Evolutionary conservation across 1,140 invertebrate genomes (phyloP), one percentile per base, ranked within the genome.

Genomic region (Parapsyche elsis): DNA sequence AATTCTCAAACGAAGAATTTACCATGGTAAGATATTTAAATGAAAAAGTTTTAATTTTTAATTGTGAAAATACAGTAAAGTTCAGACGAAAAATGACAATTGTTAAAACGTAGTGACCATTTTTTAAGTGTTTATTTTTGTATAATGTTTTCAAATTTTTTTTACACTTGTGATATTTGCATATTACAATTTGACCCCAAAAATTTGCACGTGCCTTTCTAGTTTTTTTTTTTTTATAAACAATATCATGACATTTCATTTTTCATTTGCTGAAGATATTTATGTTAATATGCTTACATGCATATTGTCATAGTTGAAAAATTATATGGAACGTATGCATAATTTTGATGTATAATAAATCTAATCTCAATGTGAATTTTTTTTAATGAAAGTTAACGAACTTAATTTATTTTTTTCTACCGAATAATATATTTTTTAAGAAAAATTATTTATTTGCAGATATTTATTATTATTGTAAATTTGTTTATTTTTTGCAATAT

Each of bases 401-500:
- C 59, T 64, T 77, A 77, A 77, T 53, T 77, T 77, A 77, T 77
- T 77, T 77, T 38, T 77, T 77, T 77, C 21, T 77, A 64, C 53
- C n/a, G 14, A 57, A 61, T 77, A 77, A 77, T 77, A 77, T 77
- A 77, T 77, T 77, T 53, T 73, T 21, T 77, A 77, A 64, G 57
- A 77, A 64, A 64, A 38, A 44, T 77, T 77, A 77, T 77, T 77
- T 77, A 77, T 77, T 75, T 77, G 75, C 75, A 64, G 45, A 19
- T 67, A 67, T 75, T 77, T 64, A 64, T 77, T 59, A 59, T 76
- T 45, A 53, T 38, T 45, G 75, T 77, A 77, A 5, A 16, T 44
- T 77, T 77, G 24, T 77, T 64, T 64, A 64, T 23, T 64, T 49
- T 67, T 67, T 26, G 21, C 64, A 67, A 67, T 67, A 67, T 67